Percentiles rank a stretch among this genome's conserved stretches.
These are phyloP conservation scores for Gadus macrocephalus DNA, from an alignment of 2,113 vertebrate genomes.

Conservation along the genomic window DNA sequence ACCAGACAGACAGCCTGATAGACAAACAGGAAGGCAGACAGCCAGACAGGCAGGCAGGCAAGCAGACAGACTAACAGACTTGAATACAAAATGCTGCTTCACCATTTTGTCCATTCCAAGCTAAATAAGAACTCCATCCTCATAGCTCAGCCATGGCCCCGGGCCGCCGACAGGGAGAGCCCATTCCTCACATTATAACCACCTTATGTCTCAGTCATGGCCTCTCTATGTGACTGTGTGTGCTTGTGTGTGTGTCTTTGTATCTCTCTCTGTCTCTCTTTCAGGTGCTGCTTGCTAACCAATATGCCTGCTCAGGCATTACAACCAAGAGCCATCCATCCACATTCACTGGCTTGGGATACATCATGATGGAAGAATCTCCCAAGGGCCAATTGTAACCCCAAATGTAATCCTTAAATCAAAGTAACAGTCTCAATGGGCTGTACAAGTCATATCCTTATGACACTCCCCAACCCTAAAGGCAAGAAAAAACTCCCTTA, in stretches of 20 bases:
- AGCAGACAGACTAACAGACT: background rate
- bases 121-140: constrained; percentile 60
- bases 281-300: constrained; percentile 2
- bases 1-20: background rate
- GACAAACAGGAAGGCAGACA: too few species aligned
- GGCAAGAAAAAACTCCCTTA: too few species aligned
- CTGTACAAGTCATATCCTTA: too few species aligned
- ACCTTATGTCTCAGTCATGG: constrained; percentile 52
- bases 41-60: background rate
- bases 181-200: constrained; percentile 61
- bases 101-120: constrained; percentile 55
- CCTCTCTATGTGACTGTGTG: constrained; percentile 16
- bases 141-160: constrained; percentile 41
- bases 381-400: background rate
- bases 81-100: constrained; percentile 59
- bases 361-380: background rate
- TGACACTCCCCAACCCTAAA: too few species aligned
- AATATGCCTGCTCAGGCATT: background rate
- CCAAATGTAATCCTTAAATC: too few species aligned
- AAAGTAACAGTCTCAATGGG: too few species aligned
- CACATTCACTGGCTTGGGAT: background rate
- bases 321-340: constrained; percentile 5
- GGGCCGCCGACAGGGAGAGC: constrained; percentile 40
- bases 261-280: background rate
- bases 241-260: background rate